Base-by-base conservation (phyloP, 2,113 vertebrate genomes). In the Probosciger aterrimus region DNA sequence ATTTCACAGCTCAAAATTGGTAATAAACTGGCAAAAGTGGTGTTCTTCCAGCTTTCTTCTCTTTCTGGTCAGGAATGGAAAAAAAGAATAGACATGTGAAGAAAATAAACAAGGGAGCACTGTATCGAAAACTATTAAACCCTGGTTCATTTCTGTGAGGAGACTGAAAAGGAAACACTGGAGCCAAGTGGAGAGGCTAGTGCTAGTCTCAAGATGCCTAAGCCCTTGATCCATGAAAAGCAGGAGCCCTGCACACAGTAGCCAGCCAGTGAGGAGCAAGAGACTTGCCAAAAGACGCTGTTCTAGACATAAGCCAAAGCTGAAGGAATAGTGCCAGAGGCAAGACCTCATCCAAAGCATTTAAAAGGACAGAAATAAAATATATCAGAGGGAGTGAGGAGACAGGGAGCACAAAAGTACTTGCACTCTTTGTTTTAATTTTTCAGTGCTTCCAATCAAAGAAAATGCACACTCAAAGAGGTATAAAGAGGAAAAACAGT, bases 361-460 rank as follows among this genome's bases (percentile, higher is more conserved):
- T 93, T 87, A 91, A 86, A 93, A 76, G 68, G 77, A 62, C 13
- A 92, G 69, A 93, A 95, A 92, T 76, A 94, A 92, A 94, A 82
- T 15, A 25, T 37, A 31, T 57, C 3, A 5, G 27, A 62, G 33
- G 17, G 83, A 81, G 27, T 53, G 30, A 86, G 43, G 49, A 92
- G 92, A 59, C 47, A 55, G 35, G 27, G 31, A 81, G 30, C 27
- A 78, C 39, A 53, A 60, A 49, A 75, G 67, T 69, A 57, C 68
- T 86, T 44, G 39, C 7, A 47, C n/a, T 86, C 67, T 82, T 93
- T 90, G 49, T 63, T 90, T 93, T 55, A 80, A 4, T 59, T 75
- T 90, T 75, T 84, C 65, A 55, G 55, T 89, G 62, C 75, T 93
- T 86, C 69, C n/a, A 78, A 25, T 62, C 24, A 87, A 93, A 82